A percentile compares a stretch with the other conserved stretches of the same genome.
phyloP scores from a whole-genome alignment of 35 echinoderm and acorn worm genomes.

The Antedon bifida region DNA sequence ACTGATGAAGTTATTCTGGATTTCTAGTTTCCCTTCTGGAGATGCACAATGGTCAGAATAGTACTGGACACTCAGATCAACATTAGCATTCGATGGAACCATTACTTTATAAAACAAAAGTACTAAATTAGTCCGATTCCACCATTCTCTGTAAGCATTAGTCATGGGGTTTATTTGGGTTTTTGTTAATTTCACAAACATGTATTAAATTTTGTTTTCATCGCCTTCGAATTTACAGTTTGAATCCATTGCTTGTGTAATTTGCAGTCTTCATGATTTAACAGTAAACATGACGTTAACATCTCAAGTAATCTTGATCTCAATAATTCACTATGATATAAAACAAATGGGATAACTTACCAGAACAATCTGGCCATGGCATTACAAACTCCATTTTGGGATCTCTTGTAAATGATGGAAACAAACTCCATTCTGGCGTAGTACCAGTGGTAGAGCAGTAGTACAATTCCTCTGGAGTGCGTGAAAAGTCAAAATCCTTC shows the following conservation, averaged over 20 bases:
- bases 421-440: neutral
- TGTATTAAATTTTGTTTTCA: no score
- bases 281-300: no score
- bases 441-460: neutral
- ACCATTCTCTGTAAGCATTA: no score
- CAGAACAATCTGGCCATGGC: slow-evolving; percentile 44
- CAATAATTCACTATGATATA: no score
- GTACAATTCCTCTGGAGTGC: slow-evolving; percentile 12
- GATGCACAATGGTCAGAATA: slow-evolving; percentile 4
- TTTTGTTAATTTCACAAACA: no score
- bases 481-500: slow-evolving; percentile 15
- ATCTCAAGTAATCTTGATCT: no score
- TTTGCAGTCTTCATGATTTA: no score
- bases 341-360: slow-evolving; percentile 7
- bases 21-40: neutral
- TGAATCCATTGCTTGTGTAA: no score
- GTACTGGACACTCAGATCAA: slow-evolving; percentile 10
- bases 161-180: no score
- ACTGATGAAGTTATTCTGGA: slow-evolving; percentile 9
- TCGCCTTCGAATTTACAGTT: no score
- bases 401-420: neutral
- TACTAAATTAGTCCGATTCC: neutral
- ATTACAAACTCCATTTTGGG: neutral
- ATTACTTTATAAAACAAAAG: neutral
- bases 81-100: slow-evolving; percentile 2